Base-by-base conservation (phyloP, 1,140 invertebrate species). In the Drosophila bocqueti region DNA sequence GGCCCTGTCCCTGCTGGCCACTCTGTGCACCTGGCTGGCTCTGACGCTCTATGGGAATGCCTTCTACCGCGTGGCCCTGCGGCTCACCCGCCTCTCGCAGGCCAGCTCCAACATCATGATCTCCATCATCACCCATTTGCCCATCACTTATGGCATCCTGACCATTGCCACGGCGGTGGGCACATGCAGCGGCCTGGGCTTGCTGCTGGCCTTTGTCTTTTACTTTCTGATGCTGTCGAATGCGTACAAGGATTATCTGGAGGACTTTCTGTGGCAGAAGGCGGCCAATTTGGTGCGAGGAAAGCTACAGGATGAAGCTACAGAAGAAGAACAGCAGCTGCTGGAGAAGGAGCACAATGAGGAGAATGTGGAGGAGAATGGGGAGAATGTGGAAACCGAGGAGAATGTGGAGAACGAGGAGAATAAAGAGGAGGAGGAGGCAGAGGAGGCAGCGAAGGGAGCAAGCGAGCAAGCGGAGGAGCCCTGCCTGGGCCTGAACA, bases 171-270 rank as follows among this genome's bases (percentile, higher is more conserved):
- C 92, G 26, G 86, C 85, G 2, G 26, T 90, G 43, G 81, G 69
- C 16, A 83, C 93, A 2, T 93, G 92, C 74, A 94, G 94, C 42
- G 94, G 93, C 3, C 63, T 94, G 0, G 93, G 93, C 2, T 71
- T 95, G 16, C 83, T 93, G 59, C 71, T 94, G 50, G 95, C 94
- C 18, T 92, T 93, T 45, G 80, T 93, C 29, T 94, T 95, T 76
- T 95, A 95, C 83, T 95, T 95, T 71, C 75, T 95, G 31, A 94
- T 94, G 92, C 80, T 96, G 6, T 95, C 95, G 4, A 95, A 95
- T 93, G 95, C 96, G 93, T 96, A 96, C 43, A 96, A 96, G 91
- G 95, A 96, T 89, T 96, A 95, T 81, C 85, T 96, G 16, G 96
- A 96, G 93, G 95, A 96, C 85, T 94, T 95, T 42, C 91, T 95